These are phyloP conservation scores for Pseudotriccus pelzelni DNA, from an alignment of 2,797 vertebrate genomes.

Conservation along the genomic window DNA sequence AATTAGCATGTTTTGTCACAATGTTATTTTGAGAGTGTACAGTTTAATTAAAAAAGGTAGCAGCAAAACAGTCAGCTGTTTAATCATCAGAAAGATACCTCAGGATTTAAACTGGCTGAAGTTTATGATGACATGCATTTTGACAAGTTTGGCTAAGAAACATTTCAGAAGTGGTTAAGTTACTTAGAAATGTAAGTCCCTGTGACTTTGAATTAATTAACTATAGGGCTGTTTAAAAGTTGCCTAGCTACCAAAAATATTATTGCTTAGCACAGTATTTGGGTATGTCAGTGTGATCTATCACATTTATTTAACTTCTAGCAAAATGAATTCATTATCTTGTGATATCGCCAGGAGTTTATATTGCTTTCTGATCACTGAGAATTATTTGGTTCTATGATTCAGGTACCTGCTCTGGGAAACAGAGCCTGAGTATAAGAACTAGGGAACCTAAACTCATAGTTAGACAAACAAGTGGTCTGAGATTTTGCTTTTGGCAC, in stretches of 20 bases:
- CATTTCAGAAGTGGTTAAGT: slow-evolving; percentile 4
- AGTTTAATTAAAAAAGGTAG: slow-evolving; percentile 64
- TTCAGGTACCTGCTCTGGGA: neutral
- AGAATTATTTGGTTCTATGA: neutral
- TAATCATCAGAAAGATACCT: slow-evolving; percentile 9
- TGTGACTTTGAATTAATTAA: neutral
- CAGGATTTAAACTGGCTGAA: slow-evolving; percentile 38
- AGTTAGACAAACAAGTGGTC: neutral
- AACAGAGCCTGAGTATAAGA: neutral
- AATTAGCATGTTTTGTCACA: slow-evolving; percentile 58
- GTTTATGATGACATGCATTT: neutral
- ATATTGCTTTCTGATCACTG: neutral
- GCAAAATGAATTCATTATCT: neutral
- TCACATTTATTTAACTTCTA: neutral
- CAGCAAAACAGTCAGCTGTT: slow-evolving; percentile 34
- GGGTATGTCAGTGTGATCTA: neutral
- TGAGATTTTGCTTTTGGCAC: neutral
- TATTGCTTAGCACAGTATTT: neutral
- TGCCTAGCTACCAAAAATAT: neutral
- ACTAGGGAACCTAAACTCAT: neutral
- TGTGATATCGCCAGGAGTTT: neutral
- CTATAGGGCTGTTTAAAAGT: neutral
- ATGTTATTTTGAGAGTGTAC: slow-evolving; percentile 44
- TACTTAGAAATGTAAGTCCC: neutral
- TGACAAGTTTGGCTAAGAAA: slow-evolving; percentile 4